Base-by-base conservation (phyloP, 2,888 invertebrate genomes). In the Congeria kusceri region DNA sequence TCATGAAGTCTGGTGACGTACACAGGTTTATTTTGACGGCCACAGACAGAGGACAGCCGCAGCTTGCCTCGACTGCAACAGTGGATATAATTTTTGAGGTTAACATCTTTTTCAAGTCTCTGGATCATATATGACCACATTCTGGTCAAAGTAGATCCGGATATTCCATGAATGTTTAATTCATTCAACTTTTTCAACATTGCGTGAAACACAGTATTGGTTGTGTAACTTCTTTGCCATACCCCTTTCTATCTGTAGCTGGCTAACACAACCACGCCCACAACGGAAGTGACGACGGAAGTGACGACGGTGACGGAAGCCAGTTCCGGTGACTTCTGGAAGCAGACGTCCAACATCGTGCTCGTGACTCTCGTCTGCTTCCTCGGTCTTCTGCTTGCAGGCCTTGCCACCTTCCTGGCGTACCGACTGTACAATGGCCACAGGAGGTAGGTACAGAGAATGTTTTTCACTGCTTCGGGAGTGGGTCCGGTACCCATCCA, bases 51-150 rank as follows among this genome's bases (percentile, higher is more conserved):
- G 85, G 86, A 3, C 65, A 49, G 0, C 82, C 85, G 0, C 15
- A 76, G 0, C 62, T 80, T 9, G 66, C 82, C 0, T 72, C 77
- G 11, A 75, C 77, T 4, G 75, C 80, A 11, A 78, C 72, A 18
- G 67, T 86, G 11, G 81, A 84, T 47, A 71, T 86, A 11, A 67
- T 86, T 7, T 86, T 67, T 65, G 71, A 44, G 64, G 84, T 76
- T 32, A 69, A 20, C 18, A n/a, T n/a, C n/a, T n/a, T n/a, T n/a
- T n/a, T n/a, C n/a, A n/a, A n/a, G n/a, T n/a, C n/a, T n/a, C n/a
- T n/a, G n/a, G n/a, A n/a, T n/a, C n/a, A n/a, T n/a, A n/a, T n/a
- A n/a, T n/a, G n/a, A n/a, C n/a, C n/a, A n/a, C n/a, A n/a, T n/a
- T n/a, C n/a, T n/a, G n/a, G n/a, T n/a, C n/a, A n/a, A n/a, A n/a